phyloP scores from a whole-genome alignment of 2,113 vertebrate genomes.

The Zosterops borbonicus region DNA sequence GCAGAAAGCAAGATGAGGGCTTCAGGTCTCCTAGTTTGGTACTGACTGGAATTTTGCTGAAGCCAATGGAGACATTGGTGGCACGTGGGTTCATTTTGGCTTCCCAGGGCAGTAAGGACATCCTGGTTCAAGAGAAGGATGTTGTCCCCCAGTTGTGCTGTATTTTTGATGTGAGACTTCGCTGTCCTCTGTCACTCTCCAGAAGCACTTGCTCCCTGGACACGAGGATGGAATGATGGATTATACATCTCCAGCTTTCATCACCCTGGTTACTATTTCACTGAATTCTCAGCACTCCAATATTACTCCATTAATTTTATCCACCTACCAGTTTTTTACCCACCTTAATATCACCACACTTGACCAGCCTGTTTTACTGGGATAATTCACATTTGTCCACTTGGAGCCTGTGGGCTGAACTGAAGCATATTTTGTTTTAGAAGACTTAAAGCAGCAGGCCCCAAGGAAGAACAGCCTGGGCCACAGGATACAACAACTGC shows the following conservation, averaged over 20 bases:
- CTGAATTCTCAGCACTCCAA: neutral
- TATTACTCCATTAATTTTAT: neutral
- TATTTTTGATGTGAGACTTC: neutral
- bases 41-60: neutral
- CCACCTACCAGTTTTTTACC: neutral
- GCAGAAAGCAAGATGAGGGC: neutral
- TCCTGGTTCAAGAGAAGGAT: neutral
- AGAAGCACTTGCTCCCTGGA: neutral
- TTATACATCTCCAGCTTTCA: neutral
- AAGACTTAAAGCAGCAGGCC: neutral
- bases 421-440: neutral
- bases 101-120: no score
- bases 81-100: neutral
- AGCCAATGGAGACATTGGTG: neutral
- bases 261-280: neutral
- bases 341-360: neutral
- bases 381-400: neutral
- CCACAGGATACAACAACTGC: neutral
- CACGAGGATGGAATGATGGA: neutral
- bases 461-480: neutral
- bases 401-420: neutral
- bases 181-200: neutral
- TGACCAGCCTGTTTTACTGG: neutral
- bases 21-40: neutral
- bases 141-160: accelerated